Evolutionary conservation across 1,140 invertebrate genomes (phyloP).

Genomic region (Danaus plexippus): DNA sequence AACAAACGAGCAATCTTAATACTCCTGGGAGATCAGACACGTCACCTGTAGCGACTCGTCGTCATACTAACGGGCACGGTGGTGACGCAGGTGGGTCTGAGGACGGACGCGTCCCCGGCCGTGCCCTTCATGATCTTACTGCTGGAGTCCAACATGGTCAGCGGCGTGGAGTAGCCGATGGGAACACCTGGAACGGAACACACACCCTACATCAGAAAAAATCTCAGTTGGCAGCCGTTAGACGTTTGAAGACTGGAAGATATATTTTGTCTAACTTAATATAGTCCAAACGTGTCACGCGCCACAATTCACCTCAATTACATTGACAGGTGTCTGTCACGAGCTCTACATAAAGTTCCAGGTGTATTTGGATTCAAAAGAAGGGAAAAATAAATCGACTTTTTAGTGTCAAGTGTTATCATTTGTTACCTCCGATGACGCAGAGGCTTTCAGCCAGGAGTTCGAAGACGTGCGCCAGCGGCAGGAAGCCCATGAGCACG

Average conservation of each 20-base stretch:
- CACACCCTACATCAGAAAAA: slow-evolving; percentile 34
- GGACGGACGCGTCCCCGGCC: slow-evolving; percentile 90
- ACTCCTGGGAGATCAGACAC: no score
- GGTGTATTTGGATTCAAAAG: neutral
- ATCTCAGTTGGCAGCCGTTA: no score
- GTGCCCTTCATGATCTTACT: slow-evolving; percentile 96
- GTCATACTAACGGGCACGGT: slow-evolving; percentile 86
- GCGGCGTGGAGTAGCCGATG: slow-evolving; percentile 96
- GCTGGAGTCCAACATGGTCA: slow-evolving; percentile 95
- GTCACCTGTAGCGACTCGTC: no score
- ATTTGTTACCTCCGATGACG: slow-evolving; percentile 71
- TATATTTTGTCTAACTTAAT: no score
- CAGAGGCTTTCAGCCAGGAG: slow-evolving; percentile 85
- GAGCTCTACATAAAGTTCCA: no score
- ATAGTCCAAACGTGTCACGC: no score
- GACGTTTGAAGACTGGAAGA: no score
- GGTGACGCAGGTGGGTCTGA: slow-evolving; percentile 94
- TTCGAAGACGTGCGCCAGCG: slow-evolving; percentile 98
- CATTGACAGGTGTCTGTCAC: no score
- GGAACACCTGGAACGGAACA: slow-evolving; percentile 79
- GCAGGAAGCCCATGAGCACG: slow-evolving; percentile 94
- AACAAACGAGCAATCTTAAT: slow-evolving; percentile 21
- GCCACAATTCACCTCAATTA: no score
- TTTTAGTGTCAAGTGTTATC: neutral
- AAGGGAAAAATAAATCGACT: no score